These are phyloP conservation scores for Vandiemenella viatica DNA, from an alignment of 2,888 invertebrate genomes.

Conservation along the genomic window DNA sequence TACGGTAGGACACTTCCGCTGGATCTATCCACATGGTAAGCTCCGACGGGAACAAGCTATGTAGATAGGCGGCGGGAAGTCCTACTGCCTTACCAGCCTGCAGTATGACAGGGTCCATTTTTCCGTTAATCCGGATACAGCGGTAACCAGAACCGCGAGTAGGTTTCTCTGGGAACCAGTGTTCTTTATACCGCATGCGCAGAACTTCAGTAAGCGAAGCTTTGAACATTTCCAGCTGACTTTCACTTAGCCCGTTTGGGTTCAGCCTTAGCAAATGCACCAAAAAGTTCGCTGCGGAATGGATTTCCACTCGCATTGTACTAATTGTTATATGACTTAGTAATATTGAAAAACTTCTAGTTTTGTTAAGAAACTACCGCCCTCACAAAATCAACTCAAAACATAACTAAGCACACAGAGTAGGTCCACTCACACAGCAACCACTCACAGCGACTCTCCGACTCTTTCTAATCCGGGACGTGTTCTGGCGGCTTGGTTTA, in stretches of 20 bases:
- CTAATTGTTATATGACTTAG: too few species aligned
- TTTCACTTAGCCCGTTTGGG: slow-evolving; percentile 19
- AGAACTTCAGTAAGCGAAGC: slow-evolving; percentile 30
- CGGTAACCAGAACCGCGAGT: slow-evolving; percentile 56
- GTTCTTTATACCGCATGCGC: slow-evolving; percentile 40
- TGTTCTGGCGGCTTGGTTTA: background rate
- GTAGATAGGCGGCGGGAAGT: slow-evolving; percentile 39
- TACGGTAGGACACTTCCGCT: slow-evolving; percentile 49
- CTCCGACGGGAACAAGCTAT: slow-evolving; percentile 45
- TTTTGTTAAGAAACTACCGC: too few species aligned
- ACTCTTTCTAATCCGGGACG: background rate
- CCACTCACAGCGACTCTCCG: background rate
- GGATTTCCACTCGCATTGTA: slow-evolving; percentile 34
- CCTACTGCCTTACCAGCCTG: slow-evolving; percentile 49
- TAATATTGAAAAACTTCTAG: too few species aligned
- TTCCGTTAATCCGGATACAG: slow-evolving; percentile 53
- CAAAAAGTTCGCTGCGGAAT: slow-evolving; percentile 35
- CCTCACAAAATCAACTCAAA: background rate
- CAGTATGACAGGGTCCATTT: slow-evolving; percentile 50
- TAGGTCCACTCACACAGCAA: background rate
- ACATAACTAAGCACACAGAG: background rate
- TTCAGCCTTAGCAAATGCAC: slow-evolving; percentile 32
- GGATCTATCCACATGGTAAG: slow-evolving; percentile 67
- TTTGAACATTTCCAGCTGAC: slow-evolving; percentile 32
- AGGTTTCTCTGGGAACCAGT: slow-evolving; percentile 60